A percentile compares a stretch with the other conserved stretches of the same genome.
Evolutionary conservation across 2,797 vertebrate species (phyloP).

Genomic region (Serranus cabrilla): DNA sequence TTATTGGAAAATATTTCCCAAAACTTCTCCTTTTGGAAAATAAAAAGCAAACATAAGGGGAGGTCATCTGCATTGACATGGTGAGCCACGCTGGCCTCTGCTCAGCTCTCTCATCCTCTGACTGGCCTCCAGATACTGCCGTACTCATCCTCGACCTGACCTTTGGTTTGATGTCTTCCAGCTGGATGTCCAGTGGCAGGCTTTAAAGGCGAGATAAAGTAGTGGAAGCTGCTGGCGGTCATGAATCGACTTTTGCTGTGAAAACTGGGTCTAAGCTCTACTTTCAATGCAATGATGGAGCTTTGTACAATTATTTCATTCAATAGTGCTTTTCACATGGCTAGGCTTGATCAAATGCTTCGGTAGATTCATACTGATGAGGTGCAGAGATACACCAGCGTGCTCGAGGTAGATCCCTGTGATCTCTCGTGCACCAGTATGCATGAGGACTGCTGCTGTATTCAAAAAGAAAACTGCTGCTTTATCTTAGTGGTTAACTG

Average conservation of each 20-base stretch:
- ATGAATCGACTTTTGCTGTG: constrained; percentile 44
- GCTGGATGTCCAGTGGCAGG: constrained; percentile 48
- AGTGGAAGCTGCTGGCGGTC: constrained; percentile 26
- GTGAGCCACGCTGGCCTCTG: constrained; percentile 40
- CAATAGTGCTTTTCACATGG: constrained; percentile 1
- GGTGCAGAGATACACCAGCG: neutral
- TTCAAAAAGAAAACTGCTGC: neutral
- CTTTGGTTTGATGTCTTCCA: constrained; percentile 68
- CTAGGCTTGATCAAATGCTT: neutral
- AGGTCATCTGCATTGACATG: constrained; percentile 51
- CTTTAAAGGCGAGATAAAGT: constrained; percentile 56
- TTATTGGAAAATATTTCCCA: neutral
- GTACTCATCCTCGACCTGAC: constrained; percentile 62
- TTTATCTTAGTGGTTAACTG: no score
- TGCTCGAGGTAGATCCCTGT: neutral
- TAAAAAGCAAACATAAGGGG: constrained; percentile 35
- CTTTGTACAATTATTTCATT: constrained; percentile 15
- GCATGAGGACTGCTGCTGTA: constrained; percentile 1
- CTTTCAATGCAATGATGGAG: neutral
- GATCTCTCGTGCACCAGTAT: constrained; percentile 2
- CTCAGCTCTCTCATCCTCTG: constrained; percentile 43
- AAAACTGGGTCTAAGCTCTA: neutral
- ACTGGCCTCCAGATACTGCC: constrained; percentile 50
- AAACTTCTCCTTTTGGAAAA: constrained; percentile 27
- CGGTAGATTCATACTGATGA: constrained; percentile 9